Conservation (phyloP, 2,113 vertebrate genomes). For the Eolophus roseicapilla region DNA sequence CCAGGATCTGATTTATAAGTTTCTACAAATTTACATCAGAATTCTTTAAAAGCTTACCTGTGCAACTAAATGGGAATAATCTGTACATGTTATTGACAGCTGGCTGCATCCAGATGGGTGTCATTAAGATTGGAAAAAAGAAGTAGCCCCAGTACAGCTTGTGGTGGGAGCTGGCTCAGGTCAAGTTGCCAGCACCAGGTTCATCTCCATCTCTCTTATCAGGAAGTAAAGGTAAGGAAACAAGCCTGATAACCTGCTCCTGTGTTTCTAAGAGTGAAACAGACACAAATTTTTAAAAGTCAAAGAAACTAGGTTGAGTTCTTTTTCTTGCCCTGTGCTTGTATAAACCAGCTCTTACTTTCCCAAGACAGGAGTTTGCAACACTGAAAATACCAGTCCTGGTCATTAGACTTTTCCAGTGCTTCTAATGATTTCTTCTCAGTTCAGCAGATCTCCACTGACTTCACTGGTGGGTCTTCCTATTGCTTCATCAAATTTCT, state of each 20-base stretch:
- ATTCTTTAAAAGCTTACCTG: background rate
- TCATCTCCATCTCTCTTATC: background rate
- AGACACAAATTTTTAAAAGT: background rate
- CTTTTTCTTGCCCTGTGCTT: background rate
- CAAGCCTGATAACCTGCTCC: background rate
- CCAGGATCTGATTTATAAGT: background rate
- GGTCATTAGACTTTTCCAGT: background rate
- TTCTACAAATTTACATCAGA: background rate
- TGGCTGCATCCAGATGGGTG: fast-evolving
- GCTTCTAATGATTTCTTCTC: background rate
- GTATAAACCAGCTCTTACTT: background rate
- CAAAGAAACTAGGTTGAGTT: background rate
- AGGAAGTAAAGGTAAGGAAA: background rate
- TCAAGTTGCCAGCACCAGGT: background rate
- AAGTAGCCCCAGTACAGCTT: background rate
- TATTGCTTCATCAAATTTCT: background rate
- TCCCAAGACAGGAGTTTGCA: background rate
- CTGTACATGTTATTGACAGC: background rate
- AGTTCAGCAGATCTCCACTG: background rate
- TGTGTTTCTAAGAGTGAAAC: background rate
- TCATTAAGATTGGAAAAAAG: background rate
- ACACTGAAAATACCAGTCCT: background rate
- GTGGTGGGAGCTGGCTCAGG: background rate
- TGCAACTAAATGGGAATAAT: background rate
- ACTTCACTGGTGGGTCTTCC: background rate